Base-by-base conservation (phyloP, 2,113 vertebrate genomes). In the Eclectus roratus region DNA sequence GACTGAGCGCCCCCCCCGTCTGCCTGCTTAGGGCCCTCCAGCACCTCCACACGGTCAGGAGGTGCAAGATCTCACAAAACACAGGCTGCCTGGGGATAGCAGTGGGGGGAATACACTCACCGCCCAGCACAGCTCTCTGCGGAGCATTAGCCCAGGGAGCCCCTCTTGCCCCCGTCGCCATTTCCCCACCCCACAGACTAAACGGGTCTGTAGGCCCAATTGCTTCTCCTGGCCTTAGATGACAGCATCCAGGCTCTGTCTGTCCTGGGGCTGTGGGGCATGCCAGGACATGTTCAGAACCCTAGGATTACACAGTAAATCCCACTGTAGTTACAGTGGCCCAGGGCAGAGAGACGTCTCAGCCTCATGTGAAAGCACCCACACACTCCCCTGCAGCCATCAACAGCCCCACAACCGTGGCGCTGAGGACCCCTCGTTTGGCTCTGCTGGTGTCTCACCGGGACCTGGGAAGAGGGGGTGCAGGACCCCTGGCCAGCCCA, bases 301-400 rank as follows among this genome's bases (percentile, higher is more conserved):
- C 68, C 37, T 1, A 1, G 24, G 33, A n/a, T 58, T 15, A 58
- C 33, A n/a, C 33, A 58, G 56, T 23, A n/a, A 56, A 56, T 9
- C 39, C 28, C 52, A 9, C 39, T 0, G 0, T 1, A 2, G 55
- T 70, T 43, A 69, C 15, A 20, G 9, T 2, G 1, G 39, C 28
- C 55, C 27, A 0, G 3, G 43, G 66, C 39, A 13, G 28, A 16
- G 16, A 10, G 60, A 17, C 25, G 15, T 25, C 52, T 80, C 39
- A 68, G 31, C 43, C 50, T 49, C 33, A 11, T 1, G 0, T 7
- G 41, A 69, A 49, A 28, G 19, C 33, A 39, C 35, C 25, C 17
- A 1, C 28, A 25, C 1, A 0, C 4, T 31, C 46, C 31, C 17
- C 70, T 44, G 1, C 31, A 31, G 4, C 44, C 77, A 27, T 29